Evolutionary conservation across 2,888 invertebrate genomes (phyloP).

Genomic region (Eueremaeus valkanovi): DNA sequence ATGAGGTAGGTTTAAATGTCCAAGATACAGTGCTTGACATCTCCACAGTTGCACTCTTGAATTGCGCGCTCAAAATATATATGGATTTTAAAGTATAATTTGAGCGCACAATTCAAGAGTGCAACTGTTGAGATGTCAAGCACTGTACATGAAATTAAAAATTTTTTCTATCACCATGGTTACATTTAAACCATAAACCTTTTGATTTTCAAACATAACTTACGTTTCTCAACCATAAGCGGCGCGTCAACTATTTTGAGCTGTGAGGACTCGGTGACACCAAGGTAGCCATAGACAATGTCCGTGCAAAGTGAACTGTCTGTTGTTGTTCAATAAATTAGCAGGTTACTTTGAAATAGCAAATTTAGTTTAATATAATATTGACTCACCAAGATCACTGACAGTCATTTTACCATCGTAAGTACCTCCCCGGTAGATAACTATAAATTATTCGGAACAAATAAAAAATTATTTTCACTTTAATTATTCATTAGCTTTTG

Average conservation of each 20-base stretch:
- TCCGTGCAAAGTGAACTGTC: constrained; percentile 31
- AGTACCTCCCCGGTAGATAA: neutral
- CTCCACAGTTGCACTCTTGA: no score
- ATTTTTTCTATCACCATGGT: no score
- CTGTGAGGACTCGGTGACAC: neutral
- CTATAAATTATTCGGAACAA: neutral
- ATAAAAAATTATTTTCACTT: neutral
- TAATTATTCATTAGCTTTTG: neutral
- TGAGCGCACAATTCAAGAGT: no score
- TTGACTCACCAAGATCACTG: constrained; percentile 29
- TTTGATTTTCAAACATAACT: no score
- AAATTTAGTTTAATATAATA: no score
- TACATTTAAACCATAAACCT: no score
- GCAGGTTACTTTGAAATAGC: no score
- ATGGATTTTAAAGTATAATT: no score
- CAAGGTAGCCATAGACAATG: constrained; percentile 23
- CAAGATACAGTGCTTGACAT: no score
- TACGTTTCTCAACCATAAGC: constrained; percentile 27
- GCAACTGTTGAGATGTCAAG: no score
- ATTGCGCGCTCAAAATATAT: no score
- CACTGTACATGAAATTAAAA: neutral
- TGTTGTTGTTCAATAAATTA: no score
- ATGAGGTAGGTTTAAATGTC: neutral
- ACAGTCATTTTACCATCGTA: constrained; percentile 7
- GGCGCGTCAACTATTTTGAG: neutral